Evolutionary conservation across 53 echinoderm and acorn worm genomes (phyloP), one percentile per base, ranked within the genome.

Genomic region (Henricia sp.): DNA sequence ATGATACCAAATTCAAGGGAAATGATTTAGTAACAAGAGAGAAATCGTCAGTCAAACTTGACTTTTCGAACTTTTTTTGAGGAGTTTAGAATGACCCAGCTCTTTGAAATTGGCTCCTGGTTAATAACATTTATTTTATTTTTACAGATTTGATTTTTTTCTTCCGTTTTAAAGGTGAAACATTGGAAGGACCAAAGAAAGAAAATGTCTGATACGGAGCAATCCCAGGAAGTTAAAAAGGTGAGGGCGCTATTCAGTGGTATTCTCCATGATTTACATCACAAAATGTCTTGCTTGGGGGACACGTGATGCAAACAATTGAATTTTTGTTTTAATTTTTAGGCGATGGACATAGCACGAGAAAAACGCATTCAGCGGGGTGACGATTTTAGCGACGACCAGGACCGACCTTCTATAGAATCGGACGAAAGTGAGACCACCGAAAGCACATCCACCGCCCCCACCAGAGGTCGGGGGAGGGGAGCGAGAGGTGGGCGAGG

Each of bases 181-280:
- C 82, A 77, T 74, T 80, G 91, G 38, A 96, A 96, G 67, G 86
- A 80, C 13, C 73, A 93, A 67, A 91, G 96, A 29, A 89, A 74
- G 30, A 86, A 91, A 25, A 83, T 93, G 86, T 70, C 83, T 56
- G 87, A 96, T 21, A 91, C 68, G 14, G 89, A 96, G 19, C 71
- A 85, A 19, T 28, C 42, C 26, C 70, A 89, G 25, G 93, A 96
- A 88, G 84, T 96, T 8, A 83, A 75, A 87, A 36, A 44, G 88
- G 96, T 96, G 51, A 82, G 83, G 48, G 65, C 37, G 30, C 30
- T 60, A 25, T 4, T 60, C 5, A 60, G 8, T 60, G 62, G 2
- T 60, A 48, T 60, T 19, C 11, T 55, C 55, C 44, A 44, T 53
- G 53, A 53, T 53, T 53, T 53, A 53, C 17, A 13, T 13, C 46